Evolutionary conservation across 1,140 invertebrate species (phyloP).

Genomic region (Pseudomyrmex cubaensis): DNA sequence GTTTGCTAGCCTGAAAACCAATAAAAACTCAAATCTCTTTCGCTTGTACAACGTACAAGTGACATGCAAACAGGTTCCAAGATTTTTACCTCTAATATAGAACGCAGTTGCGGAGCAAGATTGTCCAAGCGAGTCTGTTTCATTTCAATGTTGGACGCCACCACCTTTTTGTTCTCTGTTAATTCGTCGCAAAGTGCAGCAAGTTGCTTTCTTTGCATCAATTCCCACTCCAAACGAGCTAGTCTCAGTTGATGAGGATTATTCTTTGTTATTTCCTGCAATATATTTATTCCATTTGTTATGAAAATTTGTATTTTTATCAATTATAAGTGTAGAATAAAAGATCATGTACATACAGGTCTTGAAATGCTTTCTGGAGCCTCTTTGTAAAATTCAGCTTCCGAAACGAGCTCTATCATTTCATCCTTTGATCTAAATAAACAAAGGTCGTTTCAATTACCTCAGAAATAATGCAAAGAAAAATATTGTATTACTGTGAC

Average conservation of each 20-base stretch:
- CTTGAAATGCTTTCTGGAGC: conserved; percentile 91
- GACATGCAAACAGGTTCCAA: not conserved
- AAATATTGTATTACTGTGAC: not conserved
- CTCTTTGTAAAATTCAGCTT: conserved; percentile 94
- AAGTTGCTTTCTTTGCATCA: conserved; percentile 94
- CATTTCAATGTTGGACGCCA: conserved; percentile 91
- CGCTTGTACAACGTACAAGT: too few relatives aligned
- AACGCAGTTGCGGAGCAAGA: conserved; percentile 91
- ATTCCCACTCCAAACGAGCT: conserved; percentile 96
- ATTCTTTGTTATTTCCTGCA: conserved; percentile 88
- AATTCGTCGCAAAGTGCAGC: conserved; percentile 91
- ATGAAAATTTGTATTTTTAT: conserved; percentile 11
- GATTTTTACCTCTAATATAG: conserved; percentile 88
- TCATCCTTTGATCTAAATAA: conserved; percentile 95
- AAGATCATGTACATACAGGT: conserved; percentile 84
- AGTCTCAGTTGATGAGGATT: conserved; percentile 93
- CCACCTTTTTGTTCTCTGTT: conserved; percentile 91
- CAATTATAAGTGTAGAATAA: not conserved
- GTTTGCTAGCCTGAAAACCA: conserved; percentile 91
- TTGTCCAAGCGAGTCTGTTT: conserved; percentile 93
- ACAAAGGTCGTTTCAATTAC: conserved; percentile 15
- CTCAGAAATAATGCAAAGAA: not conserved
- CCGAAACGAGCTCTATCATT: conserved; percentile 93
- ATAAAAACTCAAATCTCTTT: conserved; percentile 38
- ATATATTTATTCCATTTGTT: conserved; percentile 62